Percentiles rank a stretch among this genome's conserved stretches.
Conservation (phyloP, 2,113 vertebrate species). For the Chloebia gouldiae region DNA sequence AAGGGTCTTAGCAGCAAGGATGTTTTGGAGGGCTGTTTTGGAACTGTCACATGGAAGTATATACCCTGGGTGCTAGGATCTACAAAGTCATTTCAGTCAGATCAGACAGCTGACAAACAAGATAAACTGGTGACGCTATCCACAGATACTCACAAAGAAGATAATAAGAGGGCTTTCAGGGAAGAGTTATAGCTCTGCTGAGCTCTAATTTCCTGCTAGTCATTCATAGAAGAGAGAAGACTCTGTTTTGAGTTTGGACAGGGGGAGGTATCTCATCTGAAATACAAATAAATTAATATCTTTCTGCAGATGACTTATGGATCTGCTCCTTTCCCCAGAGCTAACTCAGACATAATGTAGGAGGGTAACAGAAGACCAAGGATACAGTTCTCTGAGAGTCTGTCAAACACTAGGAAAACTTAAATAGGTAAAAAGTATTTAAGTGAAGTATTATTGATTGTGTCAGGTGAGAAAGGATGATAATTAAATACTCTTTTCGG, state of each 20-base stretch:
- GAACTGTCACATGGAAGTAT: neutral
- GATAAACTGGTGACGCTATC: neutral
- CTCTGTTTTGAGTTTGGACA: neutral
- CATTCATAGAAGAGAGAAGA: neutral
- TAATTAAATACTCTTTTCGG: neutral
- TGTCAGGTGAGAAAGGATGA: neutral
- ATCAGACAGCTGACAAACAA: neutral
- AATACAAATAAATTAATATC: neutral
- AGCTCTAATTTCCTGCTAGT: neutral
- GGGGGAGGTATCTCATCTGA: neutral
- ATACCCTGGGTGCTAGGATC: neutral
- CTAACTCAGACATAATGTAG: neutral
- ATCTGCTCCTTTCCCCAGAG: neutral
- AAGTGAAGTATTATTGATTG: neutral
- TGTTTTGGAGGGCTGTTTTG: neutral
- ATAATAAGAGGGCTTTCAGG: neutral
- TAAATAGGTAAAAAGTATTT: neutral
- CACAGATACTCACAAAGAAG: neutral
- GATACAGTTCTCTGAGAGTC: neutral
- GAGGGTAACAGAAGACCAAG: neutral
- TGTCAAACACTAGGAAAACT: neutral
- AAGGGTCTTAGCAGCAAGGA: neutral
- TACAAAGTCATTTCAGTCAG: neutral
- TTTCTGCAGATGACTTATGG: neutral
- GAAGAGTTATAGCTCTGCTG: neutral